phyloP scores from a whole-genome alignment of 2,113 vertebrate genomes.

The Dendropsophus ebraccatus region DNA sequence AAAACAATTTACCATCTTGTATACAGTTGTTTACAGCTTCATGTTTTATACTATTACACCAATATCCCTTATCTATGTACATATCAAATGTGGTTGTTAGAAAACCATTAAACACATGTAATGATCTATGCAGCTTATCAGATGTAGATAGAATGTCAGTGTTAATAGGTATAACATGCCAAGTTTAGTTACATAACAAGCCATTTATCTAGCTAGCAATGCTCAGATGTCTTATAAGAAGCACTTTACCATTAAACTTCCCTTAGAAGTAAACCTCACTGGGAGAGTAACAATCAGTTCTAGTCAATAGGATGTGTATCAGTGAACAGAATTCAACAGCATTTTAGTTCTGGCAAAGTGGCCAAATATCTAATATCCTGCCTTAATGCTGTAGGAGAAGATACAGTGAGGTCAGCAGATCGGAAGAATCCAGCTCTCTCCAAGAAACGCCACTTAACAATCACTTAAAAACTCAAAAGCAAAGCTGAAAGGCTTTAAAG shows the following conservation, averaged over 20 bases:
- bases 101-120: not conserved
- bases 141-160: conserved; percentile 10
- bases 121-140: not conserved
- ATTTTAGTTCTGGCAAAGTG: conserved; percentile 3
- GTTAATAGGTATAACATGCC: not conserved
- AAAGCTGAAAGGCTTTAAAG: conserved; percentile 14
- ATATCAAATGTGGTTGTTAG: not conserved
- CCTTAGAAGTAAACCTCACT: not conserved
- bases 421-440: conserved; percentile 28
- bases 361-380: conserved; percentile 46
- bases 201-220: not conserved
- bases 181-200: not conserved
- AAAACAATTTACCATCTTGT: too few relatives aligned
- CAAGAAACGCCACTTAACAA: conserved; percentile 48
- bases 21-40: too few relatives aligned
- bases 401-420: conserved; percentile 44
- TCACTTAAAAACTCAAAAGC: conserved; percentile 35
- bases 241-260: conserved; percentile 4
- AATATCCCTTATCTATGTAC: not conserved
- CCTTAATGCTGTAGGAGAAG: not conserved
- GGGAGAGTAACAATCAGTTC: not conserved
- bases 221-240: not conserved
- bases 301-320: not conserved
- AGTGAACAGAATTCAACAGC: not conserved
- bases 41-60: too few relatives aligned